Percentiles rank a stretch among this genome's conserved stretches.
phyloP scores from a whole-genome alignment of 1,140 invertebrate genomes.

The Ips nitidus region DNA sequence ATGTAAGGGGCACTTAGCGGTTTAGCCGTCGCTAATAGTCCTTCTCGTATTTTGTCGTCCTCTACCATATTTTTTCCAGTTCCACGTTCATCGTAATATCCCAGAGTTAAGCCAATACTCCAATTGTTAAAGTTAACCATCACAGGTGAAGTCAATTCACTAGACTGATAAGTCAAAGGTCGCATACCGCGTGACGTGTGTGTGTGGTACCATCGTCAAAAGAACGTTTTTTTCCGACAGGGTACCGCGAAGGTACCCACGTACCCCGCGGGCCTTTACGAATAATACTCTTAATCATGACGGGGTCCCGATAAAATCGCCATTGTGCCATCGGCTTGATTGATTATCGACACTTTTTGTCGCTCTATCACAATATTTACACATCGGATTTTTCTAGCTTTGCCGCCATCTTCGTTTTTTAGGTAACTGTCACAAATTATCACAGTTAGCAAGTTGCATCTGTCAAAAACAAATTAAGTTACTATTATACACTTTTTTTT shows the following conservation, averaged over 20 bases:
- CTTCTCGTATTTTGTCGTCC: too few species aligned
- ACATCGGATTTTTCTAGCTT: neutral
- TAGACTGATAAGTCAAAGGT: conserved; percentile 5
- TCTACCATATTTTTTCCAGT: too few species aligned
- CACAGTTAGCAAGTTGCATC: too few species aligned
- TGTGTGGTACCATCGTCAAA: conserved; percentile 7
- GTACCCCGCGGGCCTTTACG: neutral
- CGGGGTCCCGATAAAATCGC: conserved; percentile 14
- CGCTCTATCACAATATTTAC: conserved; percentile 22
- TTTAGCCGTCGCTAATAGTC: neutral
- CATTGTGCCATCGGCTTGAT: conserved; percentile 6
- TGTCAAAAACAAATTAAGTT: too few species aligned
- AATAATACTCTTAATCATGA: conserved; percentile 11
- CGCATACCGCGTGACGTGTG: neutral
- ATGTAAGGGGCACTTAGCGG: conserved; percentile 10
- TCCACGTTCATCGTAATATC: too few species aligned
- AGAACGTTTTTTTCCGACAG: neutral
- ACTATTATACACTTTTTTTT: too few species aligned
- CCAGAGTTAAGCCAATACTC: neutral
- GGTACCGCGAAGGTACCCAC: conserved; percentile 10
- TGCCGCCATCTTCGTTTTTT: too few species aligned
- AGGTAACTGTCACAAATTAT: too few species aligned
- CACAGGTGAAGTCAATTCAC: neutral
- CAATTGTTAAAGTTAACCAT: neutral
- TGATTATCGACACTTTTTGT: conserved; percentile 12